Evolutionary conservation across 2,797 vertebrate species (phyloP), one percentile per base, ranked within the genome.

Genomic region (Valencia hispanica): DNA sequence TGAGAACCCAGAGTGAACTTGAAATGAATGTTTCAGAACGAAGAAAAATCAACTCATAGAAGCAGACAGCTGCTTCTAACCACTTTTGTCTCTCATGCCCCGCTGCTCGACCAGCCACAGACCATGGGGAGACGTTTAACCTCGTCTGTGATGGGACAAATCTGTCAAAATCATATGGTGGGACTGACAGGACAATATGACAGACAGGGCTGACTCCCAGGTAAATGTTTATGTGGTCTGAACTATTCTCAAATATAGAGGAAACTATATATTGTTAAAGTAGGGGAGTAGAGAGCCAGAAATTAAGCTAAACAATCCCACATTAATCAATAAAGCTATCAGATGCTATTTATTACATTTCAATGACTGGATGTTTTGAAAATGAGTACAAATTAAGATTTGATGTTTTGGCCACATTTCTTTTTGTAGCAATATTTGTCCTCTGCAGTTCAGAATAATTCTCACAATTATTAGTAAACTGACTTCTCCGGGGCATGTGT

Each of bases 41-140:
- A 79, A 39, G 34, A 68, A 63, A 85, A 86, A 78, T 68, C 41
- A 48, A 76, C 77, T 78, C 6, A 2, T 73, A 72, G 41, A 63
- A 75, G 15, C 53, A 0, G 32, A 78, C 70, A 78, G 83, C 79
- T 81, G 82, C 83, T 78, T 85, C 32, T 68, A 78, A 74, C 72
- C 4, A 17, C 71, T 74, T 86, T 70, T 68, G 86, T 85, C 81
- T 87, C 73, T 77, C 75, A 83, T 71, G 63, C 41, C 73, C 80
- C 0, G 78, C 84, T 82, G 89, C 84, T 81, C 89, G 86, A 92
- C 89, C 87, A 88, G 89, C 82, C 80, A 32, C 34, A 57, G 77
- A 89, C 88, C 86, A 83, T 81, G 41, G 68, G 32, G 86, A 80
- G 88, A 88, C 88, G 85, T 89, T 93, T 93, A 93, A 94, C 87